Evolutionary conservation across 2,797 vertebrate species (phyloP).

Genomic region (Helicolenus hilgendorfi): DNA sequence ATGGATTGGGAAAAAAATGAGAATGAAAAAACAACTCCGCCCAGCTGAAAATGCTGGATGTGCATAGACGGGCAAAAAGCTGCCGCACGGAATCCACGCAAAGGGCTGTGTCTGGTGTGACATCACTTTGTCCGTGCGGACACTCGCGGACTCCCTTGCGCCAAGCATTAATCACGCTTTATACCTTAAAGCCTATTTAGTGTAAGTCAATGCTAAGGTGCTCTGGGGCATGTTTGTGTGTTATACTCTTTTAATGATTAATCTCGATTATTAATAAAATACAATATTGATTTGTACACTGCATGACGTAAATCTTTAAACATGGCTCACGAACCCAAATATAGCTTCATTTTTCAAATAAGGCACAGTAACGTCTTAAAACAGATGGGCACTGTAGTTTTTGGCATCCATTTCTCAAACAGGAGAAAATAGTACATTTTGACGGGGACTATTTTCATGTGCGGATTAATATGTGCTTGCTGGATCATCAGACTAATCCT

Average conservation of each 20-base stretch:
- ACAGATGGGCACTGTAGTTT: neutral
- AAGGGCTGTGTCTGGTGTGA: too few species aligned
- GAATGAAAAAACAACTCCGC: neutral
- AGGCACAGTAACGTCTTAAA: neutral
- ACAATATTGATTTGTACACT: neutral
- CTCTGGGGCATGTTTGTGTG: neutral
- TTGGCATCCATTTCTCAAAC: neutral
- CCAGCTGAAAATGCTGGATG: too few species aligned
- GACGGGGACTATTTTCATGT: neutral
- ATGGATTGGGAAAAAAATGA: neutral
- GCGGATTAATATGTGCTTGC: neutral
- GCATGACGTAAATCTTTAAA: neutral
- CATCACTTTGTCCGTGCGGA: too few species aligned
- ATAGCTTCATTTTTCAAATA: neutral
- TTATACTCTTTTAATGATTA: neutral
- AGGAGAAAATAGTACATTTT: neutral
- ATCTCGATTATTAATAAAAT: neutral
- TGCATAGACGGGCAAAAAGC: too few species aligned
- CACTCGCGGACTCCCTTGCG: too few species aligned
- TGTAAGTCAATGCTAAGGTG: neutral
- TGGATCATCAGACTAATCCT: neutral
- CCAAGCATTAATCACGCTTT: neutral
- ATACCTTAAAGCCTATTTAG: neutral
- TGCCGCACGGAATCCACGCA: too few species aligned
- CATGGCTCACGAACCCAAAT: neutral